These are phyloP conservation scores for Gopherus evgoodei DNA, from an alignment of 2,113 vertebrate genomes.

Conservation along the genomic window DNA sequence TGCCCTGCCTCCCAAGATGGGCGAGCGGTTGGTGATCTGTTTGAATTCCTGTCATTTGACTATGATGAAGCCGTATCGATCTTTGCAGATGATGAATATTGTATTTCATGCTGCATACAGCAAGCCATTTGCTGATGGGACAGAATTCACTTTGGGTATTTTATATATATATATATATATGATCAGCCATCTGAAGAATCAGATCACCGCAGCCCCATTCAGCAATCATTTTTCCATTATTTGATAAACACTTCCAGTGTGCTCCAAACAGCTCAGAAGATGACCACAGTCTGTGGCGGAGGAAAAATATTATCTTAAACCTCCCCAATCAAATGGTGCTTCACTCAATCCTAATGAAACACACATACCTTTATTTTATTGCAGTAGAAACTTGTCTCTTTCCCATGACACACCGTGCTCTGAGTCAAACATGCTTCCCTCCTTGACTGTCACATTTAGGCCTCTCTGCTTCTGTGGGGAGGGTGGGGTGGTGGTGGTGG, in stretches of 20 bases:
- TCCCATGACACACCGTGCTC: rapidly evolving
- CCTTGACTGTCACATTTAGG: rapidly evolving
- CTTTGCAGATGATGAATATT: conserved; percentile 16
- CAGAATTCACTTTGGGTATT: conserved; percentile 4
- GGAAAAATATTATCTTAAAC: neutral
- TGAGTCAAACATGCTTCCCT: neutral
- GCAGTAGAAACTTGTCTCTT: no score
- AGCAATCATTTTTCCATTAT: neutral
- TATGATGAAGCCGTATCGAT: conserved; percentile 49
- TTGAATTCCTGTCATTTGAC: neutral
- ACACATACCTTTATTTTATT: neutral
- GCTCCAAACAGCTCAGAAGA: neutral
- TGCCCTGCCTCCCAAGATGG: neutral
- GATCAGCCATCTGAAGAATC: neutral
- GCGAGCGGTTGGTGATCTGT: neutral
- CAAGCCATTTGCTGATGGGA: conserved; percentile 56
- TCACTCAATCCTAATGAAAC: neutral
- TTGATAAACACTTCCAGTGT: neutral
- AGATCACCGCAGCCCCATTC: neutral
- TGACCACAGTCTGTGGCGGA: neutral
- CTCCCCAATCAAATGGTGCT: neutral
- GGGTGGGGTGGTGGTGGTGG: neutral
- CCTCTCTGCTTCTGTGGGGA: rapidly evolving
- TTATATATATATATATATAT: neutral
- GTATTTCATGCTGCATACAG: conserved; percentile 21